These are phyloP conservation scores for Peromyscus melanophrys DNA, from an alignment of 2,797 vertebrate genomes.

Conservation along the genomic window DNA sequence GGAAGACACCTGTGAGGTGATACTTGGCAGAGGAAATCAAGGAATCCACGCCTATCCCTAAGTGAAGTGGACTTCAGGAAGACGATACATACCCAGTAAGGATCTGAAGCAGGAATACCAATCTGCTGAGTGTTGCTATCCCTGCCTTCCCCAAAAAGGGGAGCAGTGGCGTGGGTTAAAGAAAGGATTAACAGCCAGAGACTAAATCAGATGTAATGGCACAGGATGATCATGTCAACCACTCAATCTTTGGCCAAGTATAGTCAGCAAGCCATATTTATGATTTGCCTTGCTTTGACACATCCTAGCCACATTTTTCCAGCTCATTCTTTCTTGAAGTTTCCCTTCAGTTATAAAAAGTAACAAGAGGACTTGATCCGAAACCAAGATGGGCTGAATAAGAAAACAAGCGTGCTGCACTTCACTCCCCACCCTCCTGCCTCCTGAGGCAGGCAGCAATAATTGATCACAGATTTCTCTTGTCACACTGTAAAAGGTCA, in stretches of 20 bases:
- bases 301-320: neutral
- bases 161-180: neutral
- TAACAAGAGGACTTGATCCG: neutral
- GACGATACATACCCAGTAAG: neutral
- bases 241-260: neutral
- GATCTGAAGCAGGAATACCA: neutral
- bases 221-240: neutral
- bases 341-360: slow-evolving; percentile 15
- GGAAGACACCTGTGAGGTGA: neutral
- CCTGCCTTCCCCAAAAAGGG: neutral
- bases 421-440: too few relatives aligned
- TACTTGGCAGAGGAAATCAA: neutral
- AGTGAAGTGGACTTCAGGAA: neutral
- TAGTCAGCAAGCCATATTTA: neutral
- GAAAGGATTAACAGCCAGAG: neutral
- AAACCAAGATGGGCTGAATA: slow-evolving; percentile 17
- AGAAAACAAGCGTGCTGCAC: neutral
- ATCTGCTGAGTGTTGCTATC: too few relatives aligned
- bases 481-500: neutral
- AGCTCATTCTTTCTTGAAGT: neutral
- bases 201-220: neutral
- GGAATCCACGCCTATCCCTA: neutral
- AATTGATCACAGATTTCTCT: neutral
- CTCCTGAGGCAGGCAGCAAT: neutral
- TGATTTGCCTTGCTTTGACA: neutral